phyloP scores from a whole-genome alignment of 1,140 invertebrate genomes.

The Sinonovacula constricta region DNA sequence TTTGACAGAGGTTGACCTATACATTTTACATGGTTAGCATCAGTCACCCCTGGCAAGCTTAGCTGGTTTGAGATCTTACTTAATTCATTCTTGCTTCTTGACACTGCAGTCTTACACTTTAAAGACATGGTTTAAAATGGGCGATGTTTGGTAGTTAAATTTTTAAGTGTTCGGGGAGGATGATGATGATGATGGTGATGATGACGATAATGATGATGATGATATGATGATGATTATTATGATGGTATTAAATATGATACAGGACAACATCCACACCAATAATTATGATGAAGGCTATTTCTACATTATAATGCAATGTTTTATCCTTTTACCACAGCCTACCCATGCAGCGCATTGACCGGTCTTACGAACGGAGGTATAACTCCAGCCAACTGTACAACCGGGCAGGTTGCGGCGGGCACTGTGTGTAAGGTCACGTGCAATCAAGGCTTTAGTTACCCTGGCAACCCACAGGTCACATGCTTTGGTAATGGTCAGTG shows the following conservation, averaged over 20 bases:
- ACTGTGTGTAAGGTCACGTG: constrained; percentile 57
- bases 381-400: constrained; percentile 51
- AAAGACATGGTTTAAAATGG: too few species aligned
- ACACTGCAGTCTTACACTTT: too few species aligned
- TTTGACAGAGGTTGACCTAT: too few species aligned
- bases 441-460: constrained; percentile 57
- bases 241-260: neutral
- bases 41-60: too few species aligned
- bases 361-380: constrained; percentile 50
- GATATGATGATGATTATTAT: too few species aligned
- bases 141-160: too few species aligned
- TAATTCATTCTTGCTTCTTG: too few species aligned
- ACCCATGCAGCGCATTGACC: constrained; percentile 48
- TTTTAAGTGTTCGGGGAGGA: constrained; percentile 7
- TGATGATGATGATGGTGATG: neutral
- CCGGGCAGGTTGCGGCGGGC: constrained; percentile 15
- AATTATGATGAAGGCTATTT: neutral
- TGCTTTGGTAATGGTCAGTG: constrained; percentile 60
- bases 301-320: neutral
- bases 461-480: constrained; percentile 48
- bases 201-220: neutral
- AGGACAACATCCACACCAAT: neutral
- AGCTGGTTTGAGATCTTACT: too few species aligned
- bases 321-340: constrained; percentile 34
- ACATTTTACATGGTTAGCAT: too few species aligned